Base-by-base conservation (phyloP, 2,113 vertebrate species). In the Empidonax traillii region DNA sequence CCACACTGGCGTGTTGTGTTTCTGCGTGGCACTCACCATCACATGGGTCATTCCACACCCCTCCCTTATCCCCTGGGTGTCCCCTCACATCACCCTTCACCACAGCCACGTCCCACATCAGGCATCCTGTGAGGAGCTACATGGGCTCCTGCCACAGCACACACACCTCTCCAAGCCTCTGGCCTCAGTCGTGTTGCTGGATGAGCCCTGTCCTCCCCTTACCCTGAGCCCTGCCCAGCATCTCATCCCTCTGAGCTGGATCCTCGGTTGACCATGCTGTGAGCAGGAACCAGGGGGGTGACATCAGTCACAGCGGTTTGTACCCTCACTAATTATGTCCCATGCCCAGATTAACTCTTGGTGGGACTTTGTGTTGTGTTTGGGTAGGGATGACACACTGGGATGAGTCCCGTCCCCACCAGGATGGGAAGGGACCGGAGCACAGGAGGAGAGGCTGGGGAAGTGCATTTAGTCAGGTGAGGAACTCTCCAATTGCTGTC, bases 21-120 rank as follows among this genome's bases (percentile, higher is more conserved):
- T 66, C 63, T 80, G 20, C 41, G 14, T 3, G 27, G 17, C 9
- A 8, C 7, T 85, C 33, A 21, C 49, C 43, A 53, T 53, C 24
- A 33, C 0, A 0, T 7, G 4, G 20, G 15, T 51, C 59, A 74
- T 37, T n/a, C 31, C 2, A 0, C 30, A 19, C 13, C n/a, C 15
- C n/a, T 76, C 44, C 30, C 41, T 73, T 24, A 33, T 44, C 14
- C 12, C 14, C 11, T 35, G 6, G n/a, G 14, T 37, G 20, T 33
- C 20, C 5, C 25, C 10, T 85, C 43, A 44, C 43, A 23, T 37
- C 20, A 18, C 47, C 8, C 33, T 73, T 92, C 39, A 49, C 44
- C 66, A 21, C 37, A 66, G 39, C 17, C 28, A 3, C 6, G 14
- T 66, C 63, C n/a, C 28, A 35, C 41, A 23, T 23, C n/a, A 52